Base-by-base conservation (phyloP, 2,888 invertebrate species). In the Mantis religiosa region DNA sequence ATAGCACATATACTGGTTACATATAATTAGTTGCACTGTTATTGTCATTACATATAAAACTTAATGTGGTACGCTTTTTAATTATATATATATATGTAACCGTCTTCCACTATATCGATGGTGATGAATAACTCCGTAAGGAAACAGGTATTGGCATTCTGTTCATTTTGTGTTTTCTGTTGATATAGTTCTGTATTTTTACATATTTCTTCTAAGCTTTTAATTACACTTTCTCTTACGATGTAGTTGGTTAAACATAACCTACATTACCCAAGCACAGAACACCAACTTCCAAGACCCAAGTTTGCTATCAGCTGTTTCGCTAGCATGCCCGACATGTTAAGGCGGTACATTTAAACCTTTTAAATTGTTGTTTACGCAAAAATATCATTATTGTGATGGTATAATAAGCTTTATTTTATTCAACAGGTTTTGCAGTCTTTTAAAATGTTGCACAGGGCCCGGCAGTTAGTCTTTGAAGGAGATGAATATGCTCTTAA, bases 401-500 rank as follows among this genome's bases (percentile, higher is more conserved):
- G 20, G 20, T 71, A 4, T 71, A 71, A 71, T 71, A 71, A 25
- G 3, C 25, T 71, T 20, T 20, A 27, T 83, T 83, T 89, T 88
- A 34, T 14, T 27, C 92, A 93, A 84, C 92, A 96, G 96, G 96
- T 96, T 7, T 92, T 97, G 87, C 93, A 93, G 91, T 94, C 94
- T 89, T 97, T 97, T 91, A 97, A 97, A 93, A 94, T 94, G 89
- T 93, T 97, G 12, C 97, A 97, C 92, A 94, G 95, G 91, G 95
- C 97, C 0, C 94, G 97, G 88, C 92, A 95, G 91, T 93, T 93
- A 90, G 95, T 96, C 28, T 97, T 97, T 92, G 92, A 94, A 88
- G 96, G 95, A 25, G 97, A 97, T 92, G 91, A 93, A 25, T 92
- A 92, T 90, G 96, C 97, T 0, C 93, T 97, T 83, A 91, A 92